Percentiles rank a stretch among this genome's conserved stretches.
phyloP scores from a whole-genome alignment of 1,140 invertebrate species.

The Trichoplusia ni region DNA sequence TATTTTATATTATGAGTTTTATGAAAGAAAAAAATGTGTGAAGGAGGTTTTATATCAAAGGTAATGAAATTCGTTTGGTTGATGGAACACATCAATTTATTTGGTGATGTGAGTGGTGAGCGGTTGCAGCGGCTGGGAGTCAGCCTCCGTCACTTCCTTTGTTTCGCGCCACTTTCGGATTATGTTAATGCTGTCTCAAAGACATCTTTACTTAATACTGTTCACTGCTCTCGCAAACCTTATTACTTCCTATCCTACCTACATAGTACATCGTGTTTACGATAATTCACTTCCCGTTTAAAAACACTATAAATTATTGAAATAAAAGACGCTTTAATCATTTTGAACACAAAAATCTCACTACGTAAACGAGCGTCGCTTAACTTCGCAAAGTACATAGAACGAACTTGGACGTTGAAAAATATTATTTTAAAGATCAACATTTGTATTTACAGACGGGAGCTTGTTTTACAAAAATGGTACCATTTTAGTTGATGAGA shows the following conservation, averaged over 20 bases:
- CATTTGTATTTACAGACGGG: not conserved
- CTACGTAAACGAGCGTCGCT: conserved; percentile 3
- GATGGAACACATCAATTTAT: conserved; percentile 55
- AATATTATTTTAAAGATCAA: conserved; percentile 18
- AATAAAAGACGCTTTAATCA: not conserved
- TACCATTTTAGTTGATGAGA: not conserved
- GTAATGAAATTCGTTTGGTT: conserved; percentile 50
- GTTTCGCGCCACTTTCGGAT: conserved; percentile 62
- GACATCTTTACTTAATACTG: conserved; percentile 72
- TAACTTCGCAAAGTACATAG: not conserved
- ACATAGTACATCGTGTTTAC: conserved; percentile 54
- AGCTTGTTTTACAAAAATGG: not conserved
- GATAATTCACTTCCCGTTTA: conserved; percentile 39
- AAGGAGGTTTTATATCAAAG: conserved; percentile 33
- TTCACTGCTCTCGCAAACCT: conserved; percentile 55
- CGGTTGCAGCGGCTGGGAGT: conserved; percentile 43
- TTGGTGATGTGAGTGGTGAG: conserved; percentile 35
- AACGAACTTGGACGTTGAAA: not conserved
- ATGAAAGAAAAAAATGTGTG: conserved; percentile 17
- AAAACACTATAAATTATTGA: not conserved
- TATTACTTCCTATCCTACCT: conserved; percentile 62
- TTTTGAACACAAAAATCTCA: not conserved
- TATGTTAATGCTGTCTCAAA: conserved; percentile 74
- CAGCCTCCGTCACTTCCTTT: conserved; percentile 57
- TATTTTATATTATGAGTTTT: conserved; percentile 1